A percentile compares a stretch with the other conserved stretches of the same genome.
Evolutionary conservation across 1,140 invertebrate species (phyloP).

Genomic region (Hycleus phaleratus): DNA sequence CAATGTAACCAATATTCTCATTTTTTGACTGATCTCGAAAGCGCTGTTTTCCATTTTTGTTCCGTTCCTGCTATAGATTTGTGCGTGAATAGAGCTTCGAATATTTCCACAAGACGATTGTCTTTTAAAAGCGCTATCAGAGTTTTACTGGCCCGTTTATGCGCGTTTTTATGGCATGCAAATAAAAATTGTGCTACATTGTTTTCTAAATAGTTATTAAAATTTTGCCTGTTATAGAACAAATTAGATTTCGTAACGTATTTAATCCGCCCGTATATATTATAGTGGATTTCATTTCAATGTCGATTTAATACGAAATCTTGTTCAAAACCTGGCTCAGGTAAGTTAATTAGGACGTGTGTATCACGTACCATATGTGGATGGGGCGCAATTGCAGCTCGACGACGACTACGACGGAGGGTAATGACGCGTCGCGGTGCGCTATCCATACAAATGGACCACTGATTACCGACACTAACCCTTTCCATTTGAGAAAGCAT

Average conservation of each 20-base stretch:
- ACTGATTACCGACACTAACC: slow-evolving; percentile 17
- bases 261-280: slow-evolving; percentile 6
- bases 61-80: too few relatives aligned
- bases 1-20: too few relatives aligned
- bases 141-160: too few relatives aligned
- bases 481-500: slow-evolving; percentile 3
- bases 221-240: background rate
- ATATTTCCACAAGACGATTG: too few relatives aligned
- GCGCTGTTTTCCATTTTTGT: too few relatives aligned
- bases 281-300: slow-evolving; percentile 18
- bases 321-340: slow-evolving; percentile 21
- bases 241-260: slow-evolving; percentile 11
- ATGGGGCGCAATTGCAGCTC: slow-evolving; percentile 17
- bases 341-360: slow-evolving; percentile 28
- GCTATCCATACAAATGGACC: slow-evolving; percentile 25
- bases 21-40: too few relatives aligned
- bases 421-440: slow-evolving; percentile 16
- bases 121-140: too few relatives aligned
- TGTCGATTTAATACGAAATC: slow-evolving; percentile 22
- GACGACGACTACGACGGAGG: background rate
- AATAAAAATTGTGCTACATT: too few relatives aligned
- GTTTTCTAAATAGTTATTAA: too few relatives aligned
- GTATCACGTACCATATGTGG: slow-evolving; percentile 26
- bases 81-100: too few relatives aligned
- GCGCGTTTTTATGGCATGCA: too few relatives aligned